phyloP scores from a whole-genome alignment of 2,113 vertebrate genomes.

The Dolichallabes microphthalmus region DNA sequence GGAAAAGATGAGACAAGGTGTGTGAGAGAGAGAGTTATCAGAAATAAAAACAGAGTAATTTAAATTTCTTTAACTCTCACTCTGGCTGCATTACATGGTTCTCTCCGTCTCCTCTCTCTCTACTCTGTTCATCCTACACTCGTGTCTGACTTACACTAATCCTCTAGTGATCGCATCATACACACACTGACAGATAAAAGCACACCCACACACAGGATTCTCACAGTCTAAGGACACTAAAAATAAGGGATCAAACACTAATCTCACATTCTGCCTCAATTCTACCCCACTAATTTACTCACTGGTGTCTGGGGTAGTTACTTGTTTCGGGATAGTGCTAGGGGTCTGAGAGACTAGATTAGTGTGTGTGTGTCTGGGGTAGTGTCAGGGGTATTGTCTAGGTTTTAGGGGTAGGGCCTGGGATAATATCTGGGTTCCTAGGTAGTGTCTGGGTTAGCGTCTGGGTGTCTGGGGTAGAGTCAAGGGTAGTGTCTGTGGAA shows the following conservation, averaged over 20 bases:
- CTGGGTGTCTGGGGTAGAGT: too few relatives aligned
- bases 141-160: slow-evolving; percentile 39
- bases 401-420: too few relatives aligned
- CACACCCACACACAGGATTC: background rate
- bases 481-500: too few relatives aligned
- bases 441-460: too few relatives aligned
- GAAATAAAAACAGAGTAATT: background rate
- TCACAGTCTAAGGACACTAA: background rate
- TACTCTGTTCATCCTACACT: slow-evolving; percentile 8
- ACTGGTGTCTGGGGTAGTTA: background rate
- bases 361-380: too few relatives aligned
- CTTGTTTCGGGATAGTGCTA: background rate
- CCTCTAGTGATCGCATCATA: slow-evolving; percentile 47
- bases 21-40: background rate
- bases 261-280: background rate
- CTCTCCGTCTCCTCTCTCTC: background rate
- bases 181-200: slow-evolving; percentile 9
- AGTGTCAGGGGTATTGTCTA: too few relatives aligned
- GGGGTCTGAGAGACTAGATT: too few relatives aligned
- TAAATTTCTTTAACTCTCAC: slow-evolving; percentile 54
- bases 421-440: too few relatives aligned
- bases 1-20: background rate
- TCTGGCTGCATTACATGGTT: slow-evolving; percentile 11
- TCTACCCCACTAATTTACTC: background rate
- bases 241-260: background rate